Evolutionary conservation across 2,888 invertebrate genomes (phyloP).

Genomic region (Glaucopsyche alexis): DNA sequence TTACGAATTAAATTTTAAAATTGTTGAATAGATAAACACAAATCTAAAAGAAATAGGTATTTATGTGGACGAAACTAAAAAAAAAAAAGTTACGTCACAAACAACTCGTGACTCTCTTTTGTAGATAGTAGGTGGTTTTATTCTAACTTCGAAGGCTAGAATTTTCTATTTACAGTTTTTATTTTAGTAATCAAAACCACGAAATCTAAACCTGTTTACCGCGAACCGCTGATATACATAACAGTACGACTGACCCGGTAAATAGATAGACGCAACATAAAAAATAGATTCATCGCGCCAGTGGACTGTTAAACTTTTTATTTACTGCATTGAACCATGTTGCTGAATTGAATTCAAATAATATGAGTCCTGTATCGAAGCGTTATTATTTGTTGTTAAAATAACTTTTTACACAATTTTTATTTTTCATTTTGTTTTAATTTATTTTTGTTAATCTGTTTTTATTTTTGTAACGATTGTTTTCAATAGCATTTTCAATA

Average conservation of each 20-base stretch:
- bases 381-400: conserved; percentile 13
- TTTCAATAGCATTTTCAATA: neutral
- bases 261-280: neutral
- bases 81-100: too few relatives aligned
- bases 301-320: conserved; percentile 17
- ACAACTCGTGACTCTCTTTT: too few relatives aligned
- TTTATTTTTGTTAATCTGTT: neutral
- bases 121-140: too few relatives aligned
- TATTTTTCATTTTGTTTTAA: neutral
- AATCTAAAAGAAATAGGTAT: too few relatives aligned
- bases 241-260: neutral
- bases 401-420: neutral
- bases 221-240: neutral
- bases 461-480: neutral
- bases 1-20: too few relatives aligned
- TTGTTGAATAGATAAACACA: too few relatives aligned
- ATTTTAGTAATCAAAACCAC: too few relatives aligned
- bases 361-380: neutral
- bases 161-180: too few relatives aligned
- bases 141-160: too few relatives aligned
- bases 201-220: too few relatives aligned
- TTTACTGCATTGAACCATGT: conserved; percentile 19
- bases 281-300: conserved; percentile 2
- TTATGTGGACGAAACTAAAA: too few relatives aligned
- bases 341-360: conserved; percentile 12